Conservation (phyloP, 2,888 invertebrate genomes). For the Anodontia alba region DNA sequence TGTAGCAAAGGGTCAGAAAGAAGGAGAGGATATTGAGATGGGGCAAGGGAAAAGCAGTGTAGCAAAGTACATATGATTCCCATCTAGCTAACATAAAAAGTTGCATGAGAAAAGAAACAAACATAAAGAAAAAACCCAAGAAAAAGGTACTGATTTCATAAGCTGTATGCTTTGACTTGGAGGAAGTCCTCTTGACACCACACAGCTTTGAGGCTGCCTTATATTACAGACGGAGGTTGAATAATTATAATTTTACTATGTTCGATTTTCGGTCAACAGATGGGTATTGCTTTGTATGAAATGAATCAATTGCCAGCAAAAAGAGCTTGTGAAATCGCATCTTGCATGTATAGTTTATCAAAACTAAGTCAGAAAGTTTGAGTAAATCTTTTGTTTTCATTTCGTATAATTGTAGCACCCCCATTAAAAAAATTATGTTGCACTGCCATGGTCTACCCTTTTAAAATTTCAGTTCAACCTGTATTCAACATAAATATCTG, state of each 20-base stretch:
- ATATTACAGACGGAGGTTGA: conserved; percentile 42
- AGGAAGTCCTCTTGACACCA: conserved; percentile 34
- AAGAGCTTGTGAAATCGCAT: conserved; percentile 43
- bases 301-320: conserved; percentile 35
- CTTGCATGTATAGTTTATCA: conserved; percentile 26
- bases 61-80: background rate
- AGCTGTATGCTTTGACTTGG: conserved; percentile 38
- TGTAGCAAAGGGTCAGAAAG: background rate
- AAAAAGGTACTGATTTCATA: background rate
- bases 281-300: conserved; percentile 40
- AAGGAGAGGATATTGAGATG: background rate
- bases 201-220: conserved; percentile 26
- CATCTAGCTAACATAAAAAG: conserved; percentile 1
- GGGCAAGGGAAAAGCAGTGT: no score
- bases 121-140: background rate
- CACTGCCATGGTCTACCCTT: background rate
- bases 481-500: no score
- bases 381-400: conserved; percentile 30
- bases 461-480: no score
- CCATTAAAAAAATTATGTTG: no score
- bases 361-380: background rate
- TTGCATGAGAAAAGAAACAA: background rate
- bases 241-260: no score
- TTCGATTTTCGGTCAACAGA: conserved; percentile 28
- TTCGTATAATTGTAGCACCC: no score